phyloP scores from a whole-genome alignment of 2,888 invertebrate genomes.

The Acrobasis repandana region DNA sequence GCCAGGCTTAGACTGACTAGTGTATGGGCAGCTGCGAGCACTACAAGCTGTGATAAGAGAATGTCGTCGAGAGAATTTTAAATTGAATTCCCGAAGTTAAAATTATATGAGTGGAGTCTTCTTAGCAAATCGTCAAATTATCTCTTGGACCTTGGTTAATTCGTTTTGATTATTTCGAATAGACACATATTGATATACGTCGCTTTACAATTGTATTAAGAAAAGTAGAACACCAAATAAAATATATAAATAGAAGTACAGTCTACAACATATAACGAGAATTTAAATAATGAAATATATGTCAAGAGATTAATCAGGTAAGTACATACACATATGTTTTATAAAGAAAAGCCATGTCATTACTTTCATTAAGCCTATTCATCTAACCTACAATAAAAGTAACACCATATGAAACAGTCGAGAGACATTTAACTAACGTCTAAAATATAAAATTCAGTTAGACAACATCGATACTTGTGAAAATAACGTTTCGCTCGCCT shows the following conservation, averaged over 20 bases:
- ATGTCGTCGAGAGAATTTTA: neutral
- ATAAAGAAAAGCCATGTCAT: slow-evolving; percentile 11
- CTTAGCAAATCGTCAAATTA: neutral
- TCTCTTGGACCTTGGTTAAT: too few relatives aligned
- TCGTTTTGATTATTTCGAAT: neutral
- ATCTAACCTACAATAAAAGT: slow-evolving; percentile 16
- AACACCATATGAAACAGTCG: slow-evolving; percentile 9
- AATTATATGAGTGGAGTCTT: neutral
- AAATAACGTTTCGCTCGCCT: slow-evolving; percentile 23
- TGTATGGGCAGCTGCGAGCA: slow-evolving; percentile 5
- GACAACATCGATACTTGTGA: slow-evolving; percentile 25
- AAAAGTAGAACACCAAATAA: slow-evolving; percentile 3
- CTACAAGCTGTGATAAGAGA: slow-evolving; percentile 14
- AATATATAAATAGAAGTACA: neutral
- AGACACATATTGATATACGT: neutral
- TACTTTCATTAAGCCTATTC: slow-evolving; percentile 3
- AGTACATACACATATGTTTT: slow-evolving; percentile 3
- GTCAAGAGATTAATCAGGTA: neutral
- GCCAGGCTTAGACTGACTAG: neutral
- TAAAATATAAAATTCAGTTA: slow-evolving; percentile 2
- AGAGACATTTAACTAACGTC: slow-evolving; percentile 15
- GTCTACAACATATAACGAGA: slow-evolving; percentile 9
- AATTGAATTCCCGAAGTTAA: neutral
- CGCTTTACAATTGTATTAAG: neutral
- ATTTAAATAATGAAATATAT: neutral